Base-by-base conservation (phyloP, 2,113 vertebrate genomes). In the Antechinus flavipes region DNA sequence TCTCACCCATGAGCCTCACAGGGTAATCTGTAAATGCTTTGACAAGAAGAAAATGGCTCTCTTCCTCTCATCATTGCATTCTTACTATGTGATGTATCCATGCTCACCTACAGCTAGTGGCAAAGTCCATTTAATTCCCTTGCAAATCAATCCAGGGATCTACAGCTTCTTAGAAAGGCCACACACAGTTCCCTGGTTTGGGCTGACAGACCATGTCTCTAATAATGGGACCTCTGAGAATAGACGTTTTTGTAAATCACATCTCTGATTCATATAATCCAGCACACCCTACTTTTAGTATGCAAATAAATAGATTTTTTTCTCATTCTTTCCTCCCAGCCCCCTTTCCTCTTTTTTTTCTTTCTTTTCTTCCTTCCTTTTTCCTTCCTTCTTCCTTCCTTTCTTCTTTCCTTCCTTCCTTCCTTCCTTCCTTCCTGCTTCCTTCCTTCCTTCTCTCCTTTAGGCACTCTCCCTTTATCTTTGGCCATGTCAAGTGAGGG, bases 401-500 rank as follows among this genome's bases (percentile, higher is more conserved):
- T 54, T 3, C 54, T 54, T 54, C 54, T 2, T 54, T 54, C 54
- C 54, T 23, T 54, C 19, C 54, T 23, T 22, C 54, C 14, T 54
- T 54, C 54, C 54, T 54, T 54, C 54, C 54, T 54, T 54, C 16
- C 22, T 54, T 22, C 19, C 16, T 54, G 12, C 54, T 19, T 54
- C 54, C 22, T 54, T 54, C 30, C 30, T 76, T 35, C 68, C 89
- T 93, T 94, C 96, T 95, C 95, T 96, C 96, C 52, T 91, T 94
- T 95, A 96, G 96, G 89, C 89, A 97, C 94, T 97, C 97, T 94
- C 90, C 94, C 96, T 98, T 98, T 98, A 97, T 98, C 97, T 98
- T 97, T 97, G 93, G 97, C 93, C 68, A 97, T 98, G 98, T 98
- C 97, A 98, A 98, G 95, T 95, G 96, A 98, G 96, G 98, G 98